These are phyloP conservation scores for Muscicapa striata DNA, from an alignment of 2,797 vertebrate species.

Conservation along the genomic window DNA sequence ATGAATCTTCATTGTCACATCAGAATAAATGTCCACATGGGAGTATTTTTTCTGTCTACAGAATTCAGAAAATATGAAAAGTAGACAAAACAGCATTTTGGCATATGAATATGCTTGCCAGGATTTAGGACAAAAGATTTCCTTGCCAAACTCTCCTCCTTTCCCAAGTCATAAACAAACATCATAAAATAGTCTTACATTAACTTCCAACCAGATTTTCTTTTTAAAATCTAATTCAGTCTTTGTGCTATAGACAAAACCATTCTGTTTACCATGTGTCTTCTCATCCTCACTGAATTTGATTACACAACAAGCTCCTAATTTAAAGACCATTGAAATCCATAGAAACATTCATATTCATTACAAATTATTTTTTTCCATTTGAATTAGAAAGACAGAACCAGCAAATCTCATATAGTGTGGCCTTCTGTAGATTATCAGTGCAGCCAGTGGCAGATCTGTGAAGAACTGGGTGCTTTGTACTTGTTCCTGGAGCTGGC, in stretches of 20 bases:
- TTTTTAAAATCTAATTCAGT: not conserved
- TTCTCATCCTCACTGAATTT: not conserved
- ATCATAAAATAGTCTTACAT: not conserved
- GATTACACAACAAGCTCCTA: not conserved
- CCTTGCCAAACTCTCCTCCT: not conserved
- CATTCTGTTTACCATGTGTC: not conserved
- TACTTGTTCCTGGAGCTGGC: slow-evolving; percentile 6
- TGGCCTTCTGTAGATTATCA: not conserved
- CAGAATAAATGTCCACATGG: not conserved
- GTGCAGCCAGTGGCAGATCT: slow-evolving; percentile 15
- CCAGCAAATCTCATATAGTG: not conserved
- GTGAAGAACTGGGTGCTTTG: not conserved
- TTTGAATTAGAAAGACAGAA: not conserved
- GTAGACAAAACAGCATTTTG: not conserved
- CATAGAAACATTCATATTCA: not conserved
- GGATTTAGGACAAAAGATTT: not conserved
- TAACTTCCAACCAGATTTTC: not conserved
- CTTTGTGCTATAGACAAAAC: not conserved
- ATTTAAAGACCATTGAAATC: not conserved
- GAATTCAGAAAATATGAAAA: not conserved
- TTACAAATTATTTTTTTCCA: not conserved
- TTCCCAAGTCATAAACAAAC: slow-evolving; percentile 10
- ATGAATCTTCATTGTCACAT: not conserved
- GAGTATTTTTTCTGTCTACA: not conserved
- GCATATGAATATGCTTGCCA: not conserved